Conservation (phyloP, 1,140 invertebrate species). For the Drosophila mauritiana region DNA sequence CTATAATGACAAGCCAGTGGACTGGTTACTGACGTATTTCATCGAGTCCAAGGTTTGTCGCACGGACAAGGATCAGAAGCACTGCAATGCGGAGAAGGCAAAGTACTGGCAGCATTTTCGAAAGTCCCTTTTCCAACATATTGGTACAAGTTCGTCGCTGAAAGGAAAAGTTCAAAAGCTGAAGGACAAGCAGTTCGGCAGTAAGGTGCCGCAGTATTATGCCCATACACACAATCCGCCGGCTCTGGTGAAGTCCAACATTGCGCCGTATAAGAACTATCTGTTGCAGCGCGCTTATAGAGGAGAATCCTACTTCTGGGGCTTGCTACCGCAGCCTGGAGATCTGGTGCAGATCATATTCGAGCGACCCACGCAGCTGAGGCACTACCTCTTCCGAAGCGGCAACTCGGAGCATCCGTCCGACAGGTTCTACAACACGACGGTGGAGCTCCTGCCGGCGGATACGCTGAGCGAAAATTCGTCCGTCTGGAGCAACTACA, state of each 20-base stretch:
- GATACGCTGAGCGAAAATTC: conserved; percentile 83
- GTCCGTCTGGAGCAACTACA: conserved; percentile 85
- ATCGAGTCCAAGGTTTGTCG: conserved; percentile 96
- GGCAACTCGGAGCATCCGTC: conserved; percentile 96
- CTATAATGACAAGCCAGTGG: conserved; percentile 97
- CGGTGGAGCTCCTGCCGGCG: conserved; percentile 92
- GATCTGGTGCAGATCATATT: conserved; percentile 94
- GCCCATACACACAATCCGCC: conserved; percentile 93
- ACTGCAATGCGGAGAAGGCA: conserved; percentile 92
- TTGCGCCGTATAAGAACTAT: conserved; percentile 94
- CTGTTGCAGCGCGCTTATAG: conserved; percentile 93
- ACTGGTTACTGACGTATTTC: conserved; percentile 97
- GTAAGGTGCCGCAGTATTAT: conserved; percentile 91
- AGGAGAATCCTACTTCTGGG: conserved; percentile 97
- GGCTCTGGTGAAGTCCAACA: conserved; percentile 90
- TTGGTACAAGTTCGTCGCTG: conserved; percentile 97
- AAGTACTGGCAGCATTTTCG: conserved; percentile 95
- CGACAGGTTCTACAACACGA: conserved; percentile 96
- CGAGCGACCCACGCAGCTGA: conserved; percentile 89
- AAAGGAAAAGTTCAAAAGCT: conserved; percentile 98
- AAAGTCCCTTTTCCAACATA: conserved; percentile 97
- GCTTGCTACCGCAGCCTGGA: conserved; percentile 92
- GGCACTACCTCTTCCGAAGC: conserved; percentile 94
- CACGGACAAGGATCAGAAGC: conserved; percentile 94
- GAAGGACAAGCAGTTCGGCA: conserved; percentile 97